Conservation (phyloP, 2,797 vertebrate genomes). For the Sphenodon punctatus region DNA sequence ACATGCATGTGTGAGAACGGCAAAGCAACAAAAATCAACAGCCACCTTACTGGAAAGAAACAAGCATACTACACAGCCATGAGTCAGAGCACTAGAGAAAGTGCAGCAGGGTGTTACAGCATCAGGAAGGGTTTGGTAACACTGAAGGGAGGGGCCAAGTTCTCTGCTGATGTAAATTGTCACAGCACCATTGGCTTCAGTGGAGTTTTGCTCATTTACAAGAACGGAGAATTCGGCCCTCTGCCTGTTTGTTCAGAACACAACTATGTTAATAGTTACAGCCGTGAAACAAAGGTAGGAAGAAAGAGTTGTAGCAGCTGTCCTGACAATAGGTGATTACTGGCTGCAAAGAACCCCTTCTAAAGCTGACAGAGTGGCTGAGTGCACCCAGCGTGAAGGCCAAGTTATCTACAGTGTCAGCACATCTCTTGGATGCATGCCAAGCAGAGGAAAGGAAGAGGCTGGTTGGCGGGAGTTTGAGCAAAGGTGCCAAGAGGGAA, state of each 20-base stretch:
- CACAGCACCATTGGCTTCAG: not conserved
- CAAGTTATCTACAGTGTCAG: too few species aligned
- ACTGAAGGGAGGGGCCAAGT: not conserved
- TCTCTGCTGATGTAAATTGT: not conserved
- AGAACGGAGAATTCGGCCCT: not conserved
- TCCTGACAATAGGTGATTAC: not conserved
- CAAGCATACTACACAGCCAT: not conserved
- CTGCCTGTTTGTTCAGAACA: not conserved
- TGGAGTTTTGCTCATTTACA: not conserved
- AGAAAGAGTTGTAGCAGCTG: not conserved
- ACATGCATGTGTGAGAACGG: rapidly evolving
- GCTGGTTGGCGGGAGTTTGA: too few species aligned
- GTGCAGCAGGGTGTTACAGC: not conserved
- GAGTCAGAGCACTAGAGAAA: not conserved
- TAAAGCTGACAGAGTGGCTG: not conserved
- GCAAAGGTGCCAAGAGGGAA: too few species aligned
- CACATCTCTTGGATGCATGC: too few species aligned
- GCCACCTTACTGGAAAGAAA: not conserved
- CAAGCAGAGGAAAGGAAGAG: too few species aligned
- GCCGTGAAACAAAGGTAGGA: not conserved
- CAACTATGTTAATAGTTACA: not conserved
- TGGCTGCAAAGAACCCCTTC: not conserved
- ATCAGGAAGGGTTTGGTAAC: not conserved
- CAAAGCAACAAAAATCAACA: not conserved
- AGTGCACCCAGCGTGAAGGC: not conserved